Evolutionary conservation across 2,888 invertebrate species (phyloP).

Genomic region (Drosophila ezoana): DNA sequence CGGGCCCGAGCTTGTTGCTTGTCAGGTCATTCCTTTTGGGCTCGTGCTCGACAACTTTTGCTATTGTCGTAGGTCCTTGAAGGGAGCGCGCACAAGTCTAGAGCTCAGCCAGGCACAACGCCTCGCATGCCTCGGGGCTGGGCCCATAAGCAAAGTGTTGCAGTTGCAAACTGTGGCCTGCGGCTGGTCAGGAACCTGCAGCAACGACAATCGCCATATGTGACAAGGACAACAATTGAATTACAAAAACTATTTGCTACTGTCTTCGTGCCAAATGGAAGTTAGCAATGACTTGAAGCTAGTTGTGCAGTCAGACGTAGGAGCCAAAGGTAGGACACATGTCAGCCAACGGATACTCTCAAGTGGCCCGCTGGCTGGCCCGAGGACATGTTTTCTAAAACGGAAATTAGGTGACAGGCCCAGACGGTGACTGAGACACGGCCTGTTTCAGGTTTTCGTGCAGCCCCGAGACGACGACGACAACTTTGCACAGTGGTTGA

Average conservation of each 20-base stretch:
- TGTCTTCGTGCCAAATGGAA: conserved; percentile 34
- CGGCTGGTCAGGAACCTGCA: conserved; percentile 41
- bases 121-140: conserved; percentile 8
- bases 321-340: conserved; percentile 39
- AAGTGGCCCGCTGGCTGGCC: conserved; percentile 56
- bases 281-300: conserved; percentile 59
- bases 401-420: conserved; percentile 80
- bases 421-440: conserved; percentile 50
- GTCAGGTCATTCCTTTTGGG: conserved; percentile 60
- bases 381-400: conserved; percentile 73
- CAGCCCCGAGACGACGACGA: conserved; percentile 31
- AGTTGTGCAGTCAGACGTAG: conserved; percentile 39
- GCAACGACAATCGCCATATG: conserved; percentile 51
- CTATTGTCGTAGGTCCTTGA: conserved; percentile 79
- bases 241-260: conserved; percentile 70
- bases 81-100: conserved; percentile 43
- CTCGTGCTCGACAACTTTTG: conserved; percentile 54
- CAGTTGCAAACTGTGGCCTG: conserved; percentile 29
- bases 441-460: conserved; percentile 22
- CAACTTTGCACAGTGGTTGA: conserved; percentile 28
- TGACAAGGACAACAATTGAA: conserved; percentile 73
- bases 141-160: conserved; percentile 26
- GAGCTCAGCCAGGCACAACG: conserved; percentile 47
- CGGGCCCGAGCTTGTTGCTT: conserved; percentile 42
- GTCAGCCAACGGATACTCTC: conserved; percentile 38